Evolutionary conservation across 2,888 invertebrate genomes (phyloP), one percentile per base, ranked within the genome.

Genomic region (Pecten maximus): DNA sequence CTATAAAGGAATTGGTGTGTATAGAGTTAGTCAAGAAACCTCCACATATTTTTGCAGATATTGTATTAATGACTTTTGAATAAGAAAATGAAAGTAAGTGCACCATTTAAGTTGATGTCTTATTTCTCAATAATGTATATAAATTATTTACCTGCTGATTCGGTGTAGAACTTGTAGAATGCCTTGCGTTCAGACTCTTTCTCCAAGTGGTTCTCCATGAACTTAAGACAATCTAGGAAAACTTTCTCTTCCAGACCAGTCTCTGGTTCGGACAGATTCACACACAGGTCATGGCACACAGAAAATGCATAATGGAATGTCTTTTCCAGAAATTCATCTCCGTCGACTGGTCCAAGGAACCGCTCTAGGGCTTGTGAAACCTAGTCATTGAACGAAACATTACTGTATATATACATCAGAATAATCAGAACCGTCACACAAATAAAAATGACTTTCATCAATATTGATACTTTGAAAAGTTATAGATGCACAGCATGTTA

Each of bases 121-220:
- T n/a, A n/a, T n/a, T n/a, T n/a, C n/a, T n/a, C n/a, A n/a, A n/a
- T n/a, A n/a, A n/a, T n/a, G n/a, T n/a, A n/a, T n/a, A 10, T n/a
- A n/a, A 28, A 44, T 88, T 28, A 89, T 92, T 93, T 93, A 96
- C 96, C 96, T 92, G 94, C 95, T 89, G 94, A 94, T 88, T 95
- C 95, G 35, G 96, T 94, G 95, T 99, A 99, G 95, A 99, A 98
- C 91, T 98, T 97, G 95, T 98, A 98, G 95, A 99, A 97, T 0
- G 99, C 99, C 94, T 98, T 97, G 92, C 98, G 97, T 0, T 98
- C 99, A 0, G 98, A 97, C 0, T 98, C 97, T 92, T 98, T 98
- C 90, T 99, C 98, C 40, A 99, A 96, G 93, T 98, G 98, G 95
- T 98, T 98, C 96, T 98, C 98, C 98, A 99, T 98, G 95, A 98